A percentile compares a stretch with the other conserved stretches of the same genome.
Conservation (phyloP, 64 coral and sea anemone genomes). For the Montipora foliosa region DNA sequence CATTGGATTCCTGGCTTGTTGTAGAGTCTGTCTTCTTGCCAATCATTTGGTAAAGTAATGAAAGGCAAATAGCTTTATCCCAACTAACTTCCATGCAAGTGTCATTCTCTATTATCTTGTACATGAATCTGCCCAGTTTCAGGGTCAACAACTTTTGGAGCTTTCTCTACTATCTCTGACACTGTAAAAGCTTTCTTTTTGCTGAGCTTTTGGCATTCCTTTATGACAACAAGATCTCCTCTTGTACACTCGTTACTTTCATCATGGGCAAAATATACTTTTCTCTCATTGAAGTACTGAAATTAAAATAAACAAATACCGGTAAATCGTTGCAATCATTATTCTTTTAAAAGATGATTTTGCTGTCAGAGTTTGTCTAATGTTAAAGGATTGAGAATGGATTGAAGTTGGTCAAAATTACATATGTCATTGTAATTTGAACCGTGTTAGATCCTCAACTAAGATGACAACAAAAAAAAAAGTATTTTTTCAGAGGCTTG, state of each 20-base stretch:
- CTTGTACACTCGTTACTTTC: slow-evolving; percentile 90
- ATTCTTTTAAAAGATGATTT: not conserved
- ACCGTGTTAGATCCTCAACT: too few species aligned
- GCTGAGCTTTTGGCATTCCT: slow-evolving; percentile 87
- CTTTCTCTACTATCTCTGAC: slow-evolving; percentile 93
- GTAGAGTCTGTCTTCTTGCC: too few species aligned
- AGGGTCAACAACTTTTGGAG: slow-evolving; percentile 79
- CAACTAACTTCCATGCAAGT: not conserved
- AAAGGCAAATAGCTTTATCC: too few species aligned
- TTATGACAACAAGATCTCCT: slow-evolving; percentile 92
- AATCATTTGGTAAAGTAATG: too few species aligned
- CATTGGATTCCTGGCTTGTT: too few species aligned
- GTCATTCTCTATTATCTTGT: slow-evolving; percentile 96
- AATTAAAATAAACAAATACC: slow-evolving; percentile 20
- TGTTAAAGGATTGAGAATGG: too few species aligned
- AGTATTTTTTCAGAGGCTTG: too few species aligned
- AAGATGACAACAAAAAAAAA: too few species aligned
- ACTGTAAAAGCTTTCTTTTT: slow-evolving; percentile 90
- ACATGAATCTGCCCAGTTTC: slow-evolving; percentile 87
- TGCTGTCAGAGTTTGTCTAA: too few species aligned
- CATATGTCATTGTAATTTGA: too few species aligned
- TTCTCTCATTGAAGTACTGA: slow-evolving; percentile 98
- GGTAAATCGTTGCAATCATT: not conserved
- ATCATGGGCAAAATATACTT: slow-evolving; percentile 99
- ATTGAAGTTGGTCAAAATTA: too few species aligned